Conservation (phyloP, 1,140 invertebrate species). For the Stegodyphus mimosarum region DNA sequence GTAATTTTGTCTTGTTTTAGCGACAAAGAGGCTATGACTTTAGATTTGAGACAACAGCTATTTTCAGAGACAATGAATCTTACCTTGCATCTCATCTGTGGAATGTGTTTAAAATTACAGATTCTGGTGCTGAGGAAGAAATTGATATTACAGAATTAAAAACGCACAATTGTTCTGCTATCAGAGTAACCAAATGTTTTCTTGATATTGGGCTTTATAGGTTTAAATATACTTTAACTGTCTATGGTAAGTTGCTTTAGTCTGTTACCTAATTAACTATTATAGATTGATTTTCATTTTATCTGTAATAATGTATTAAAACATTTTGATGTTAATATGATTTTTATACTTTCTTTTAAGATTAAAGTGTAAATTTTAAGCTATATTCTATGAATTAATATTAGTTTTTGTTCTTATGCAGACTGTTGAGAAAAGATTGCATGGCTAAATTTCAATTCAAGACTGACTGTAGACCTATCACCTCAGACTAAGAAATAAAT, state of each 20-base stretch:
- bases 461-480: too few species aligned
- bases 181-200: slow-evolving; percentile 23
- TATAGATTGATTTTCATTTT: too few species aligned
- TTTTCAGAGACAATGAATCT: slow-evolving; percentile 42
- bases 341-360: too few species aligned
- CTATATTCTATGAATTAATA: too few species aligned
- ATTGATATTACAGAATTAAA: slow-evolving; percentile 42
- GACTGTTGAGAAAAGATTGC: too few species aligned
- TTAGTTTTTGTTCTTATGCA: too few species aligned
- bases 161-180: slow-evolving; percentile 42
- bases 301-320: too few species aligned
- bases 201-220: slow-evolving; percentile 38
- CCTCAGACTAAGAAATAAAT: too few species aligned
- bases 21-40: slow-evolving; percentile 34
- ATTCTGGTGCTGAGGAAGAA: slow-evolving; percentile 28
- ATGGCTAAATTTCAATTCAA: too few species aligned
- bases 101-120: slow-evolving; percentile 13
- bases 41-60: slow-evolving; percentile 42
- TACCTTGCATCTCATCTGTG: slow-evolving; percentile 45
- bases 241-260: slow-evolving; percentile 33
- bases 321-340: too few species aligned
- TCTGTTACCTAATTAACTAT: too few species aligned
- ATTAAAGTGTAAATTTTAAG: too few species aligned
- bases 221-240: slow-evolving; percentile 43
- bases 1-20: neutral